phyloP scores from a whole-genome alignment of 2,888 invertebrate species.

The Orthosia gothica region DNA sequence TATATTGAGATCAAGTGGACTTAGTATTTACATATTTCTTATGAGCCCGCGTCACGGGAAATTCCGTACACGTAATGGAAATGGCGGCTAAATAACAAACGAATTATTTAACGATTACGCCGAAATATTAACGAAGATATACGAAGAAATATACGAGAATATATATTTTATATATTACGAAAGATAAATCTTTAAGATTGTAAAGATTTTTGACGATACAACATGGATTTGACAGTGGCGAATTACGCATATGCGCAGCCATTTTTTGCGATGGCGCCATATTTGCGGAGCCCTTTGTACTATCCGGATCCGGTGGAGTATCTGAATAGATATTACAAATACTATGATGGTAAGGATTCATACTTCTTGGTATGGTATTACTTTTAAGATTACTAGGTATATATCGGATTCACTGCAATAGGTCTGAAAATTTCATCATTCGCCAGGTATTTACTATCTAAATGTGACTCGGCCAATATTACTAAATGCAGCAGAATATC shows the following conservation, averaged over 20 bases:
- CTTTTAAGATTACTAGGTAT: not conserved
- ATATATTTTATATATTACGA: slow-evolving; percentile 37
- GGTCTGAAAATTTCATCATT: not conserved
- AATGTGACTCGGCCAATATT: not conserved
- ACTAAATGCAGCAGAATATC: not conserved
- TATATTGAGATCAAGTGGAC: slow-evolving; percentile 54
- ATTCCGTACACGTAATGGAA: slow-evolving; percentile 43
- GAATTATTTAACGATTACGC: slow-evolving; percentile 31
- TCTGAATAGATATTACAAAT: slow-evolving; percentile 80
- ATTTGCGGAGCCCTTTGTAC: slow-evolving; percentile 76
- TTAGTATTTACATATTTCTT: slow-evolving; percentile 55
- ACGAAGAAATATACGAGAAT: slow-evolving; percentile 23
- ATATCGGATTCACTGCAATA: not conserved
- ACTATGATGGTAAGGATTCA: slow-evolving; percentile 84
- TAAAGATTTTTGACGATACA: slow-evolving; percentile 72
- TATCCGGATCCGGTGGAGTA: slow-evolving; percentile 83
- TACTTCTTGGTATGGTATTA: not conserved
- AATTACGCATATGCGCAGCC: slow-evolving; percentile 75
- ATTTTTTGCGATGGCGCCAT: slow-evolving; percentile 80
- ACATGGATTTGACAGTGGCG: slow-evolving; percentile 82
- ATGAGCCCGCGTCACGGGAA: slow-evolving; percentile 57
- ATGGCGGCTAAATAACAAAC: slow-evolving; percentile 29
- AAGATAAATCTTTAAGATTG: slow-evolving; percentile 66
- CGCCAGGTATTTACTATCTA: no score
- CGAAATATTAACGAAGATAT: slow-evolving; percentile 46